Evolutionary conservation across 92 coral and sea anemone genomes (phyloP).

Genomic region (Epizoanthus ramosus): DNA sequence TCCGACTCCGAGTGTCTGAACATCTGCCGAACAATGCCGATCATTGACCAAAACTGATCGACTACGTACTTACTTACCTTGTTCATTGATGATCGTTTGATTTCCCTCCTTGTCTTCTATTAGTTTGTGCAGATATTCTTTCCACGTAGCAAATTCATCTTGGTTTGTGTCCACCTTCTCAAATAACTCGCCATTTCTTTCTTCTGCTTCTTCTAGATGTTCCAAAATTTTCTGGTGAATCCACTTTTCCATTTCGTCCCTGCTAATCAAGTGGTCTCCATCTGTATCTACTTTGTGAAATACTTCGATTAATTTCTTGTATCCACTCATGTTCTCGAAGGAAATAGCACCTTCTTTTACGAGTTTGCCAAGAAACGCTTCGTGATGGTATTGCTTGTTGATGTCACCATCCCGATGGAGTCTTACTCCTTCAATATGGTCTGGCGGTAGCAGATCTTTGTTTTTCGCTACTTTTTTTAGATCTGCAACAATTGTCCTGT

Average conservation of each 20-base stretch:
- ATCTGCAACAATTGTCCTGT: conserved; percentile 51
- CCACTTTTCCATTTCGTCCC: conserved; percentile 84
- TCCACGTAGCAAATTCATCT: conserved; percentile 71
- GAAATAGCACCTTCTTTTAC: conserved; percentile 82
- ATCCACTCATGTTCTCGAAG: conserved; percentile 86
- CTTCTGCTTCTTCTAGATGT: conserved; percentile 80
- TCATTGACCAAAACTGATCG: not conserved
- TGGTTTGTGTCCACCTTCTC: conserved; percentile 65
- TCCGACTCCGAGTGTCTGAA: not conserved
- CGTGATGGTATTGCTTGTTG: conserved; percentile 93
- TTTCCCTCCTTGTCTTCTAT: conserved; percentile 68
- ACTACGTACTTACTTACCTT: not conserved
- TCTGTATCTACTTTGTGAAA: conserved; percentile 93
- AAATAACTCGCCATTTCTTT: conserved; percentile 69
- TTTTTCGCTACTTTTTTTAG: conserved; percentile 54
- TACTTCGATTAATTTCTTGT: conserved; percentile 84
- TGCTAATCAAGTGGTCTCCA: conserved; percentile 79
- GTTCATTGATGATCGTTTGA: conserved; percentile 50
- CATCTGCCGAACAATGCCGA: not conserved
- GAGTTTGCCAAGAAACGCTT: conserved; percentile 93
- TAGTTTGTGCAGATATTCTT: conserved; percentile 73
- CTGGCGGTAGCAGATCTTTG: conserved; percentile 77
- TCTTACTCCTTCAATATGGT: conserved; percentile 87
- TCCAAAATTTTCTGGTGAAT: conserved; percentile 87
- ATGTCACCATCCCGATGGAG: conserved; percentile 96